Conservation (phyloP, 92 coral and sea anemone genomes). For the Porites lobata region DNA sequence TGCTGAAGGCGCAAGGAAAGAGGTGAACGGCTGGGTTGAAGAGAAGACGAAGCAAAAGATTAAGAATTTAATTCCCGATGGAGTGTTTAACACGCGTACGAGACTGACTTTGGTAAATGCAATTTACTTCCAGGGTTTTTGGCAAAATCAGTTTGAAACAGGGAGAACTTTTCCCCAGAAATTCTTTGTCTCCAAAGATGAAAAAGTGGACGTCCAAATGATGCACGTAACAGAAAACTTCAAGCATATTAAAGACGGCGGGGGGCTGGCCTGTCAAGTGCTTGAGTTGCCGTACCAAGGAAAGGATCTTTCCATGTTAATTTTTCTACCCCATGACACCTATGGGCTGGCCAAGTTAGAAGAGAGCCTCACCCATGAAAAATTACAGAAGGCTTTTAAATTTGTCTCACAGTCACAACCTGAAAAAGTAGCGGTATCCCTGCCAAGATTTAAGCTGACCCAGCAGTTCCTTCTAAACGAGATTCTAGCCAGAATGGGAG, state of each 20-base stretch:
- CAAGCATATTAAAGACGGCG: slow-evolving; percentile 31
- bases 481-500: slow-evolving; percentile 66
- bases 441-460: slow-evolving; percentile 84
- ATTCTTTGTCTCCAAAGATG: slow-evolving; percentile 55
- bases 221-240: slow-evolving; percentile 76
- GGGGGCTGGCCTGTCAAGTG: slow-evolving; percentile 67
- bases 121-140: slow-evolving; percentile 88
- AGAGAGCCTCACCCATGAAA: slow-evolving; percentile 55
- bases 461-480: slow-evolving; percentile 74
- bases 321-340: slow-evolving; percentile 76
- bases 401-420: slow-evolving; percentile 46
- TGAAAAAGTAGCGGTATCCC: slow-evolving; percentile 66
- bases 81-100: slow-evolving; percentile 64
- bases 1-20: slow-evolving; percentile 76
- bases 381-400: slow-evolving; percentile 47
- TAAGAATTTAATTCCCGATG: slow-evolving; percentile 60
- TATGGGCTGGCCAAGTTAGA: slow-evolving; percentile 82
- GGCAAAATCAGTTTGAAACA: slow-evolving; percentile 74
- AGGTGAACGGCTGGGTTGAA: slow-evolving; percentile 89
- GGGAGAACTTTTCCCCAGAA: slow-evolving; percentile 52
- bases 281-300: slow-evolving; percentile 83
- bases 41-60: slow-evolving; percentile 86
- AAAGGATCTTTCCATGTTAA: slow-evolving; percentile 74
- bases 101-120: slow-evolving; percentile 85
- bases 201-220: slow-evolving; percentile 72